These are phyloP conservation scores for Hermetia illucens DNA, from an alignment of 1,140 invertebrate genomes.

Conservation along the genomic window DNA sequence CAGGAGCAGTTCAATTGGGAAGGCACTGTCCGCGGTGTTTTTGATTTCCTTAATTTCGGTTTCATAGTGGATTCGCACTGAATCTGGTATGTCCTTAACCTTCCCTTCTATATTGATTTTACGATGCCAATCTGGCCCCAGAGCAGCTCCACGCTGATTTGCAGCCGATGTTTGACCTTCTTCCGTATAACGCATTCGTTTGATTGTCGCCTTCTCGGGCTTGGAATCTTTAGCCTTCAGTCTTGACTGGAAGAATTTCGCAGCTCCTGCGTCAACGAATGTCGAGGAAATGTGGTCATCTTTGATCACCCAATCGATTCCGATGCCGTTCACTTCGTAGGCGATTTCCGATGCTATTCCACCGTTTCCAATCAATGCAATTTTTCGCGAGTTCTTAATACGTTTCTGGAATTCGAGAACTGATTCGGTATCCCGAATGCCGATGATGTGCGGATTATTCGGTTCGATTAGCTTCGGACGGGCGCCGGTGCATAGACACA, in stretches of 20 bases:
- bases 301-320: conserved; percentile 88
- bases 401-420: conserved; percentile 63
- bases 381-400: conserved; percentile 47
- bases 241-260: conserved; percentile 70
- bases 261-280: conserved; percentile 91
- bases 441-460: conserved; percentile 55
- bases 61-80: conserved; percentile 47
- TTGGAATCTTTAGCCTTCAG: conserved; percentile 19
- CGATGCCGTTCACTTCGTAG: conserved; percentile 68
- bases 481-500: conserved; percentile 86
- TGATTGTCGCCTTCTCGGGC: conserved; percentile 29
- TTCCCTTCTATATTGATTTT: conserved; percentile 48
- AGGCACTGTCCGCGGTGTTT: conserved; percentile 30
- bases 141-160: conserved; percentile 55
- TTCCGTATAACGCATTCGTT: conserved; percentile 55
- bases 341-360: conserved; percentile 95
- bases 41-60: conserved; percentile 48
- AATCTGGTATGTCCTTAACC: conserved; percentile 26
- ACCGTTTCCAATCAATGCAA: conserved; percentile 88
- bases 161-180: conserved; percentile 29
- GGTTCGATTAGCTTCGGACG: conserved; percentile 60
- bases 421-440: conserved; percentile 92
- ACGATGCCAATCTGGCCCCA: conserved; percentile 90
- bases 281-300: conserved; percentile 83
- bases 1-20: conserved; percentile 59